Evolutionary conservation across 2,797 vertebrate genomes (phyloP).

Genomic region (Poecilia velifera): DNA sequence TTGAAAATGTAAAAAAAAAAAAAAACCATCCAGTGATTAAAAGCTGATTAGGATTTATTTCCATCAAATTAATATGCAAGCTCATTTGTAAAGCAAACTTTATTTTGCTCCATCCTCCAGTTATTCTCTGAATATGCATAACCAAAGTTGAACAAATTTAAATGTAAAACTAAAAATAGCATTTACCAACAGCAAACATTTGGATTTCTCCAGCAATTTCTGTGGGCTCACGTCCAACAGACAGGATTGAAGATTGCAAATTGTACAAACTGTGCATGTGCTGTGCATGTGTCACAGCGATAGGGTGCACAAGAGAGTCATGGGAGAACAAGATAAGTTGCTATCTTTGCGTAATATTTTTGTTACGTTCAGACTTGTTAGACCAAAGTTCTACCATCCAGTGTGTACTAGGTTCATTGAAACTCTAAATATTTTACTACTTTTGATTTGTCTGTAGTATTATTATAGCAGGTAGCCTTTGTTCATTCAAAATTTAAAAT

Average conservation of each 20-base stretch:
- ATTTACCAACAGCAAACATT: neutral
- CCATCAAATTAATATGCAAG: neutral
- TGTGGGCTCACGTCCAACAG: conserved; percentile 2
- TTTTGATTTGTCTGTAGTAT: neutral
- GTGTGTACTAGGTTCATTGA: conserved; percentile 10
- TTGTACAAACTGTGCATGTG: conserved; percentile 23
- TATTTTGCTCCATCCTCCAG: neutral
- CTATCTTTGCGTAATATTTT: conserved; percentile 62
- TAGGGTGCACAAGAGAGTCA: conserved; percentile 28
- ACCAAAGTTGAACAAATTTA: neutral
- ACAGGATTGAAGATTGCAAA: conserved; percentile 16
- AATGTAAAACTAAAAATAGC: neutral
- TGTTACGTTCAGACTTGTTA: conserved; percentile 47
- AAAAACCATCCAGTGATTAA: neutral
- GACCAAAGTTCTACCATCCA: conserved; percentile 13
- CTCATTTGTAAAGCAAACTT: neutral
- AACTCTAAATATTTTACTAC: neutral
- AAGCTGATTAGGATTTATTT: neutral
- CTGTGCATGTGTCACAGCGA: conserved; percentile 21
- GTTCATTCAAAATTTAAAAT: neutral
- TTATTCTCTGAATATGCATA: neutral
- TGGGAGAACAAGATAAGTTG: conserved; percentile 57
- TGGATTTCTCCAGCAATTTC: conserved; percentile 4
- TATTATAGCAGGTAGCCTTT: neutral
- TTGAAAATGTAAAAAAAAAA: neutral